Evolutionary conservation across 2,888 invertebrate genomes (phyloP).

Genomic region (Mimumesa dahlbomi): DNA sequence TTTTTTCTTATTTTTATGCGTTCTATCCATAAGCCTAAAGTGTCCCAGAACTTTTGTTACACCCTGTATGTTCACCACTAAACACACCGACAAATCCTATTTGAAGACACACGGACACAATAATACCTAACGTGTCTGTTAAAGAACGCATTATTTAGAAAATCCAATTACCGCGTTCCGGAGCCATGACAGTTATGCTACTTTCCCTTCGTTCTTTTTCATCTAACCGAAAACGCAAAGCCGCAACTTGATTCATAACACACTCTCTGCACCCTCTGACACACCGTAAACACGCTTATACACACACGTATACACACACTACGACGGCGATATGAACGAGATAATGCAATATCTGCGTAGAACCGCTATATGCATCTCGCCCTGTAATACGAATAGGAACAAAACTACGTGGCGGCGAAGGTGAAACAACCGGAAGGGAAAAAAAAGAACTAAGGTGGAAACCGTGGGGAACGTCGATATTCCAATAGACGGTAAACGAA

Average conservation of each 20-base stretch:
- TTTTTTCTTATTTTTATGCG: no score
- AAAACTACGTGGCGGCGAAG: neutral
- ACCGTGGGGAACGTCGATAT: constrained; percentile 17
- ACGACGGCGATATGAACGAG: constrained; percentile 10
- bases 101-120: no score
- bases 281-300: neutral
- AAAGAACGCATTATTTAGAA: constrained; percentile 33
- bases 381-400: neutral
- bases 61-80: no score
- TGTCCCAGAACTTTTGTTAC: no score
- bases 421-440: constrained; percentile 11
- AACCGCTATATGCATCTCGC: constrained; percentile 28
- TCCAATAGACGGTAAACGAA: no score
- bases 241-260: constrained; percentile 41
- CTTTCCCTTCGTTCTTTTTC: constrained; percentile 29
- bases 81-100: no score
- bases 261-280: no score
- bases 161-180: constrained; percentile 38
- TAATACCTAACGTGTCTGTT: no score
- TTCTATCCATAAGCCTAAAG: no score
- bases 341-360: constrained; percentile 22
- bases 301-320: neutral
- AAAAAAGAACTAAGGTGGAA: constrained; percentile 3
- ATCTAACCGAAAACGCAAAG: constrained; percentile 6
- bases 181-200: constrained; percentile 24